Evolutionary conservation across 2,888 invertebrate genomes (phyloP), one percentile per base, ranked within the genome.

Genomic region (Stenodera caucasica): DNA sequence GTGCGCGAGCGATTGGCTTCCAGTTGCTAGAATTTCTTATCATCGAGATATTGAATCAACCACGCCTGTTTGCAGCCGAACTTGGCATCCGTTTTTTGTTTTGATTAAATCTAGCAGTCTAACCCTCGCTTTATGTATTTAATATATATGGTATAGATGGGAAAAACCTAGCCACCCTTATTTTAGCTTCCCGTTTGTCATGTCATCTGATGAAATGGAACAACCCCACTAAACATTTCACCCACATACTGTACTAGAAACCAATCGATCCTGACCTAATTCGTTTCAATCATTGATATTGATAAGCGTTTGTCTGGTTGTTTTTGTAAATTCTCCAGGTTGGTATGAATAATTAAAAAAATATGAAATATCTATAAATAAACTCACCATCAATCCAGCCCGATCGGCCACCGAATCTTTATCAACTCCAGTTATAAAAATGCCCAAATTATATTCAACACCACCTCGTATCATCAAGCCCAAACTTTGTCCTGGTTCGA

Each of bases 381-480:
- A 51, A 77, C 80, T 82, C 81, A 91, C 94, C 91, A 93, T 88
- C 32, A 96, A 86, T 49, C 96, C 96, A 61, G 92, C 91, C 76
- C 92, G 86, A 78, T 96, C 95, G 1, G 96, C 96, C 0, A 95
- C 93, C 56, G 96, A 96, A 72, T 92, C 92, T 77, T 92, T 91
- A 82, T 97, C 96, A 57, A 97, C 95, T 33, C 96, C 96, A 0
- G 96, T 96, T 75, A 97, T 91, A 83, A 95, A 97, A 78, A 97
- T 95, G 23, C 97, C 97, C 65, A 97, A 87, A 74, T 93, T 96
- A 82, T 96, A 96, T 81, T 97, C 96, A 59, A 94, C 86, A 14
- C 97, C 97, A 26, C 97, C 97, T 63, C 97, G 85, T 72, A 97
- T 96, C 94, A 95, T 95, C 73, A 97, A 84, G 9, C 97, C 97